Evolutionary conservation across 2,888 invertebrate genomes (phyloP), one percentile per base, ranked within the genome.

Genomic region (Agrenia bidenticulata): DNA sequence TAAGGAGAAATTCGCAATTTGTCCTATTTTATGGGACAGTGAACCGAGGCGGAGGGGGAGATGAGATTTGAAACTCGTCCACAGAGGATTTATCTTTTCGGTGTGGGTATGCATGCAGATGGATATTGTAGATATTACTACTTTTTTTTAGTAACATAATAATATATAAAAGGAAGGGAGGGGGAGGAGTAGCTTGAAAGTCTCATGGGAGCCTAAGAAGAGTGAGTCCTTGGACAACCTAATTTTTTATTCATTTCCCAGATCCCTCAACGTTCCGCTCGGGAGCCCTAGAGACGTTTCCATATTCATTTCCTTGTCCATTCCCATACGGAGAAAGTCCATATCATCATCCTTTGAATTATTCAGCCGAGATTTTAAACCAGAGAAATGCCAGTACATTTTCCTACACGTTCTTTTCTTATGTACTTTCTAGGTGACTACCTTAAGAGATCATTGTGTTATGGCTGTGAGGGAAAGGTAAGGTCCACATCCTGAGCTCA

Each of bases 171-270:
- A n/a, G n/a, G n/a, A n/a, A 45, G 45, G n/a, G 45, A 45, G 45
- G 45, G 45, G 11, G 32, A 7, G 32, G 45, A 45, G 23, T n/a
- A 24, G 51, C 9, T 23, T 23, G 4, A 23, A 24, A 23, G 24
- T 24, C 51, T 51, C 51, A 7, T 19, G 51, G 51, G 51, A 51
- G 13, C 9, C 49, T 49, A 49, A 15, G 49, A 7, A 19, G 13
- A 24, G 23, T 23, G 51, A 24, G 21, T 19, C 21, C 24, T 51
- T 51, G 51, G 51, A 51, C 51, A 51, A 51, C 51, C 51, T 51
- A 51, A 51, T 51, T 51, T 51, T 51, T 51, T 51, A 51, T 51
- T 51, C 21, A 51, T 51, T 51, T 51, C 13, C 51, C 9, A 51
- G 51, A 51, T 51, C 23, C 24, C 23, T 51, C 9, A 45, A 5